Evolutionary conservation across 2,888 invertebrate genomes (phyloP), one percentile per base, ranked within the genome.

Genomic region (Antitype chi): DNA sequence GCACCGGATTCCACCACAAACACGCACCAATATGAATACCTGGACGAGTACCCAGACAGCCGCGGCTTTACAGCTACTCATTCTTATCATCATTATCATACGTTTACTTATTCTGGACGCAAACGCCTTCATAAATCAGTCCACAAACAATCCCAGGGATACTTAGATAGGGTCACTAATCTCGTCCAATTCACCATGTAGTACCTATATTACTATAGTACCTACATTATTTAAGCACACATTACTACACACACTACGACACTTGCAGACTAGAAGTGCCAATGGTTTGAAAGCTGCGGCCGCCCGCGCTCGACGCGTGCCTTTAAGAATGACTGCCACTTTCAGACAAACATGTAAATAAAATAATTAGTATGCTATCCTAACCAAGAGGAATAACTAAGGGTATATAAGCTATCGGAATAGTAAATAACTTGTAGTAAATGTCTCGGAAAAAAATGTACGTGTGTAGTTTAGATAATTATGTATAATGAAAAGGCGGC

Each of bases 401-500:
- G 28, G 20, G 5, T 17, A 38, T 32, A 28, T 28, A 59, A 52
- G 25, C 43, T 32, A 47, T 28, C 53, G 15, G 6, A 52, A 52
- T 23, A 69, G 17, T 74, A 74, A 78, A 78, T 64, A 78, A 73
- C 17, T 55, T 23, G 8, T 17, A 38, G 47, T 52, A 28, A 52
- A 78, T 69, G 47, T 79, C 25, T 47, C n/a, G 53, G n/a, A 53
- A 70, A 62, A 52, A 32, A 52, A 25, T 11, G 49, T 74, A 78
- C 79, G 79, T 78, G 66, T 43, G 52, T 23, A 52, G 73, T 53
- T 68, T 71, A 64, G 43, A 63, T 66, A 74, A 74, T 75, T 57
- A 47, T 57, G 71, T 57, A 25, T 66, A 81, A 74, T 80, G 38
- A 70, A 64, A 43, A 57, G 43, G 32, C 15, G n/a, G 28, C 20